Evolutionary conservation across 2,888 invertebrate genomes (phyloP).

Genomic region (Desoria tigrina): DNA sequence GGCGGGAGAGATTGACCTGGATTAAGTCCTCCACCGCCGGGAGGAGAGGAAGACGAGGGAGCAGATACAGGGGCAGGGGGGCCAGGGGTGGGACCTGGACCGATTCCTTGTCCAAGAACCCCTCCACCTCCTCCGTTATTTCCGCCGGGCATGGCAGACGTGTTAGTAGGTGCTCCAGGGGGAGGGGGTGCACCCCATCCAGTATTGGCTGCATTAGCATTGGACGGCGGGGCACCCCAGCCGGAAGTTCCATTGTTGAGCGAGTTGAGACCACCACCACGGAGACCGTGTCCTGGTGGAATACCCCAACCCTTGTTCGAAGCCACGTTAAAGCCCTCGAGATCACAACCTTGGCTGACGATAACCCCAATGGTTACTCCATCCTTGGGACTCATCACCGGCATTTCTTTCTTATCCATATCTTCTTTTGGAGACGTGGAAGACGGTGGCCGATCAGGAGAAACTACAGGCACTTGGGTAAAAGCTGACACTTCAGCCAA

Average conservation of each 20-base stretch:
- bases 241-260: slow-evolving; percentile 71
- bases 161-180: slow-evolving; percentile 53
- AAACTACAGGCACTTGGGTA: slow-evolving; percentile 47
- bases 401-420: slow-evolving; percentile 6
- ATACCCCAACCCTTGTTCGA: slow-evolving; percentile 63
- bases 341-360: slow-evolving; percentile 47
- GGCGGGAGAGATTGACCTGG: slow-evolving; percentile 37
- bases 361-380: background rate
- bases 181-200: slow-evolving; percentile 60
- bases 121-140: slow-evolving; percentile 55
- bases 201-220: slow-evolving; percentile 60
- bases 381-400: slow-evolving; percentile 3
- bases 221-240: slow-evolving; percentile 73
- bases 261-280: slow-evolving; percentile 79
- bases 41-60: slow-evolving; percentile 51
- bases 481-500: slow-evolving; percentile 1
- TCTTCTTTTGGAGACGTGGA: slow-evolving; percentile 35
- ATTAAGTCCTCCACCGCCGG: slow-evolving; percentile 36
- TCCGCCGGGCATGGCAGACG: slow-evolving; percentile 55
- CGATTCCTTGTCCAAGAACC: slow-evolving; percentile 54
- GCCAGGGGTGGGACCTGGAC: slow-evolving; percentile 35
- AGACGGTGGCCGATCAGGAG: slow-evolving; percentile 42
- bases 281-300: slow-evolving; percentile 66
- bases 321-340: slow-evolving; percentile 53
- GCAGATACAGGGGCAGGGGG: slow-evolving; percentile 20